Evolutionary conservation across 2,888 invertebrate species (phyloP).

Genomic region (Carterocephalus palaemon): DNA sequence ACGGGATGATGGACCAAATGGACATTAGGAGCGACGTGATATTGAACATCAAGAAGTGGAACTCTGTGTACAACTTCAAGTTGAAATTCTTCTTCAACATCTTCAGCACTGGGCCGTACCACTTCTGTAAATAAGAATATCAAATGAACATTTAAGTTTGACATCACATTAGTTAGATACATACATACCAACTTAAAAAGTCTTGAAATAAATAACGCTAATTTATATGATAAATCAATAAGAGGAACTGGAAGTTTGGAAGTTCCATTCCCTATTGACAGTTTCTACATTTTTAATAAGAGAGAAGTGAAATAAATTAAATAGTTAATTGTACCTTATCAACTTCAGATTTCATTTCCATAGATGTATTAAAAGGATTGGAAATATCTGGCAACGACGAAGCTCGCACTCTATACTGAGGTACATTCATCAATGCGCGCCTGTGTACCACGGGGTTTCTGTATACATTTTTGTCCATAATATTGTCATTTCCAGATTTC

Average conservation of each 20-base stretch:
- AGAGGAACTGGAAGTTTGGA: too few relatives aligned
- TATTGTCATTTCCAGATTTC: slow-evolving; percentile 81
- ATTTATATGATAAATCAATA: too few relatives aligned
- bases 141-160: too few relatives aligned
- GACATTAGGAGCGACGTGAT: slow-evolving; percentile 92
- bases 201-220: too few relatives aligned
- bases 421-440: slow-evolving; percentile 89
- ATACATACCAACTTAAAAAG: too few relatives aligned
- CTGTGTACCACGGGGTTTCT: slow-evolving; percentile 90
- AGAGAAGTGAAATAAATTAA: too few relatives aligned
- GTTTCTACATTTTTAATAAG: too few relatives aligned
- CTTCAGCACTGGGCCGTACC: slow-evolving; percentile 84
- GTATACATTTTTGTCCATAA: slow-evolving; percentile 83
- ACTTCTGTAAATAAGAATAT: slow-evolving; percentile 77
- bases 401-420: slow-evolving; percentile 87
- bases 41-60: slow-evolving; percentile 89
- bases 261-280: too few relatives aligned
- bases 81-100: slow-evolving; percentile 85
- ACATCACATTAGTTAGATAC: too few relatives aligned
- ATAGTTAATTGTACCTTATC: slow-evolving; percentile 76
- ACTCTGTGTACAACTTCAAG: slow-evolving; percentile 88
- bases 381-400: slow-evolving; percentile 95
- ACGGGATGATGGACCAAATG: slow-evolving; percentile 96
- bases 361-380: slow-evolving; percentile 88
- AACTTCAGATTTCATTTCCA: slow-evolving; percentile 77